Conservation (phyloP, 2,797 vertebrate genomes). For the Acestrorhynchus altus region DNA sequence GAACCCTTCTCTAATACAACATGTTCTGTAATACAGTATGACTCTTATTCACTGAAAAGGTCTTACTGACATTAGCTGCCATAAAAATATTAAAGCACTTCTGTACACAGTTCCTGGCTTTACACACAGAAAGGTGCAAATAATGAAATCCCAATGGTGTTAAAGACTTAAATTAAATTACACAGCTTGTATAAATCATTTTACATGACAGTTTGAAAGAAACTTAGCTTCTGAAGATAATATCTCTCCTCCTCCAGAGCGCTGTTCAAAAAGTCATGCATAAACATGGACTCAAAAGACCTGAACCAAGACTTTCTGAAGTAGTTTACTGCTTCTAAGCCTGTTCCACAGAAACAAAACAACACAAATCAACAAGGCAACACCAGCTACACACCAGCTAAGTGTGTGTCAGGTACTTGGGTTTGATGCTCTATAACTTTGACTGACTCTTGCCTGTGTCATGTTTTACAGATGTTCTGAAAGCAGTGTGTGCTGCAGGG, state of each 20-base stretch:
- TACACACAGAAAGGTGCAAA: background rate
- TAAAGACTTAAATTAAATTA: background rate
- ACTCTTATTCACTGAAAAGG: background rate
- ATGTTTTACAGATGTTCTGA: constrained; percentile 32
- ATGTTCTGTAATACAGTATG: background rate
- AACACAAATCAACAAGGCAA: constrained; percentile 1
- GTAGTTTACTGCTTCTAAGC: constrained; percentile 1
- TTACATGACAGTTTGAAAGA: background rate
- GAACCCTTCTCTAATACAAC: too few species aligned
- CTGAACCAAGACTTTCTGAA: background rate
- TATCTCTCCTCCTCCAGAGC: background rate
- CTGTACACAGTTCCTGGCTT: background rate
- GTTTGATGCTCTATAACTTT: constrained; percentile 35
- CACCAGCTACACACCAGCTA: background rate
- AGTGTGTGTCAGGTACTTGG: constrained; percentile 15
- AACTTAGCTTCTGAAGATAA: background rate
- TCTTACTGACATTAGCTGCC: background rate
- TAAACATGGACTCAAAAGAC: background rate
- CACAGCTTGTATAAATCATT: background rate
- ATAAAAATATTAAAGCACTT: background rate
- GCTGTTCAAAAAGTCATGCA: background rate
- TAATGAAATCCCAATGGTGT: background rate
- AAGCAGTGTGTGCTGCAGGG: constrained; percentile 16
- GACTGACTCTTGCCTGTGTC: constrained; percentile 18
- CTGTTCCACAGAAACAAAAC: background rate